Evolutionary conservation across 2,888 invertebrate species (phyloP).

Genomic region (Orthosia incerta): DNA sequence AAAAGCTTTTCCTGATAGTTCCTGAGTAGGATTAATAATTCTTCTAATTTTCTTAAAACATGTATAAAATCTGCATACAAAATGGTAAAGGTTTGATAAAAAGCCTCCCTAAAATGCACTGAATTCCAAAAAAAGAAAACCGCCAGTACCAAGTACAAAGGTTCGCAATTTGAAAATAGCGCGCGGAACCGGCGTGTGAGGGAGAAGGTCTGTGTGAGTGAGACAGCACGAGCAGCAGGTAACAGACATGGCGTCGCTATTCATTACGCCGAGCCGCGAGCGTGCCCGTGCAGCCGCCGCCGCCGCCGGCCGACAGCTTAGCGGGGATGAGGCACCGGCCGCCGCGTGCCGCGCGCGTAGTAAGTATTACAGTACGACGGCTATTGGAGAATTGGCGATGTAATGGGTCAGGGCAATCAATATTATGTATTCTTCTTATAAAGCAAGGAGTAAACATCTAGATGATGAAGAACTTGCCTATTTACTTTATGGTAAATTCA

Average conservation of each 20-base stretch:
- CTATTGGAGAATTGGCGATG: no score
- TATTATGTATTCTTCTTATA: background rate
- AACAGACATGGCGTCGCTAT: constrained; percentile 84
- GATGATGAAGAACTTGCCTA: background rate
- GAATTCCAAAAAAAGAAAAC: background rate
- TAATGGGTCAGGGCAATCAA: background rate
- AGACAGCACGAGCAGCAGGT: constrained; percentile 63
- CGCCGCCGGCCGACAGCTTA: constrained; percentile 1
- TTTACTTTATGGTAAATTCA: no score
- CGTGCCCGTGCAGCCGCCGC: constrained; percentile 28
- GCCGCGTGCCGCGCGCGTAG: background rate
- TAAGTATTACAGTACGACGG: constrained; percentile 2
- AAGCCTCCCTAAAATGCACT: background rate
- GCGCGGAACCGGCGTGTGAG: constrained; percentile 56
- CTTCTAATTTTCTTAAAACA: background rate
- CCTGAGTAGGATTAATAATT: background rate
- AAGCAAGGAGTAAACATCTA: background rate
- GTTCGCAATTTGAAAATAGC: constrained; percentile 39
- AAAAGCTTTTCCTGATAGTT: constrained; percentile 16
- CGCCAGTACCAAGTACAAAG: background rate
- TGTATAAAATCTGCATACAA: background rate
- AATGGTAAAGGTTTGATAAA: background rate
- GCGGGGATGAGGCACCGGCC: constrained; percentile 30
- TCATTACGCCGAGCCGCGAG: constrained; percentile 78
- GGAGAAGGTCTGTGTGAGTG: constrained; percentile 56